Evolutionary conservation across 2,888 invertebrate species (phyloP).

Genomic region (Thysanoteuthis rhombus): DNA sequence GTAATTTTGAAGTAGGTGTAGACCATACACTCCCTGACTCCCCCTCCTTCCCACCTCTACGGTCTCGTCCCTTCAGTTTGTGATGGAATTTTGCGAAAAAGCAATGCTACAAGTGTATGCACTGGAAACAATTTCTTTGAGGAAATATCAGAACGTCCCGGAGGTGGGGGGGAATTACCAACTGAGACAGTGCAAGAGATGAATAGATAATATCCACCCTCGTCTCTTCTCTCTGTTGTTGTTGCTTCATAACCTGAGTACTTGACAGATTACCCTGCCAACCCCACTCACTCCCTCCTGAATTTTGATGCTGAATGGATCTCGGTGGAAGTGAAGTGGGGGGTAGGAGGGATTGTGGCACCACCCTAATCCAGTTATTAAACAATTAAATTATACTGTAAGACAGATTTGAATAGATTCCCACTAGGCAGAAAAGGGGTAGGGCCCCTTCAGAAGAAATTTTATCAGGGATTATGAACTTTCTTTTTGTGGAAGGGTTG

Average conservation of each 20-base stretch:
- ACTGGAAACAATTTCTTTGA: neutral
- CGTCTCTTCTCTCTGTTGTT: neutral
- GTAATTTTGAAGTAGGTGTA: no score
- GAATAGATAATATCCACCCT: neutral
- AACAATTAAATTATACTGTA: neutral
- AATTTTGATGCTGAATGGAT: neutral
- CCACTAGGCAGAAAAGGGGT: no score
- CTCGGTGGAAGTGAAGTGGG: neutral
- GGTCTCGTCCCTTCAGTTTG: neutral
- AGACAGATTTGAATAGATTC: neutral
- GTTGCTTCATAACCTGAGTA: neutral
- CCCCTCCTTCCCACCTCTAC: neutral
- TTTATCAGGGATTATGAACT: no score
- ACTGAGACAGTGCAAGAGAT: neutral
- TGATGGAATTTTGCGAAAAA: neutral
- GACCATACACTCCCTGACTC: no score
- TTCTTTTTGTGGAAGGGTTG: no score
- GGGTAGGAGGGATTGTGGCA: neutral
- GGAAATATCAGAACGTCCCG: neutral
- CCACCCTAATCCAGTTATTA: neutral
- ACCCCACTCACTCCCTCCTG: neutral
- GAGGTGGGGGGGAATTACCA: neutral
- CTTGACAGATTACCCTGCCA: neutral
- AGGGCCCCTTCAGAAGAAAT: no score
- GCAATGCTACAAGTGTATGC: neutral